A percentile compares a stretch with the other conserved stretches of the same genome.
Evolutionary conservation across 1,140 invertebrate genomes (phyloP).

Genomic region (Apis florea): DNA sequence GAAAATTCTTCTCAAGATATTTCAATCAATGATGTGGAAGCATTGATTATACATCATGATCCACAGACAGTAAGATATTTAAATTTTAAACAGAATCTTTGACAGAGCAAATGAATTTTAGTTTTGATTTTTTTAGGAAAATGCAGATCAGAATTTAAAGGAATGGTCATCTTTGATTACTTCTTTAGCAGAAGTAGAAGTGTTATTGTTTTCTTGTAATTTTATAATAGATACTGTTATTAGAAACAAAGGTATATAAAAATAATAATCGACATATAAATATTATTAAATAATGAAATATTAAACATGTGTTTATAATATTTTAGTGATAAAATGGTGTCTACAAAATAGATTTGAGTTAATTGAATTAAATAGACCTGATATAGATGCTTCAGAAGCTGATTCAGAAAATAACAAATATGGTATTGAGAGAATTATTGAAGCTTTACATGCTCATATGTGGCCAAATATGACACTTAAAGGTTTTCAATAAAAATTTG

Average conservation of each 20-base stretch:
- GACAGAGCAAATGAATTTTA: not conserved
- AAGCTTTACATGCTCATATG: constrained; percentile 88
- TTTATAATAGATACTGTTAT: constrained; percentile 76
- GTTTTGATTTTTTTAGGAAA: constrained; percentile 70
- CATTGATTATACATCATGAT: constrained; percentile 83
- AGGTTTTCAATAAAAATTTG: constrained; percentile 73
- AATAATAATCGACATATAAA: constrained; percentile 22
- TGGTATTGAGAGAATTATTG: constrained; percentile 87
- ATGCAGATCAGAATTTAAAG: constrained; percentile 68
- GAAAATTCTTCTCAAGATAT: constrained; percentile 78
- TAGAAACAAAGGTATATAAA: constrained; percentile 68
- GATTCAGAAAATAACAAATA: constrained; percentile 83
- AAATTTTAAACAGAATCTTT: not conserved
- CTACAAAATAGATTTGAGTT: constrained; percentile 86
- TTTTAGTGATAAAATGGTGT: constrained; percentile 84
- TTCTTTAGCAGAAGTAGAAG: constrained; percentile 67
- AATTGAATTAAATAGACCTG: constrained; percentile 84
- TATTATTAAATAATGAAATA: constrained; percentile 1
- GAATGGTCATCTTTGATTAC: constrained; percentile 66
- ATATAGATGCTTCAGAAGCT: constrained; percentile 78
- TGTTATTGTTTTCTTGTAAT: constrained; percentile 72
- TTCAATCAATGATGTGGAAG: constrained; percentile 80
- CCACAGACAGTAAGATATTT: constrained; percentile 78
- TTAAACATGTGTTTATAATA: constrained; percentile 23
- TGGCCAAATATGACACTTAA: constrained; percentile 89